Percentiles rank a stretch among this genome's conserved stretches.
phyloP scores from a whole-genome alignment of 1,140 invertebrate species.

The Dinoponera quadriceps region DNA sequence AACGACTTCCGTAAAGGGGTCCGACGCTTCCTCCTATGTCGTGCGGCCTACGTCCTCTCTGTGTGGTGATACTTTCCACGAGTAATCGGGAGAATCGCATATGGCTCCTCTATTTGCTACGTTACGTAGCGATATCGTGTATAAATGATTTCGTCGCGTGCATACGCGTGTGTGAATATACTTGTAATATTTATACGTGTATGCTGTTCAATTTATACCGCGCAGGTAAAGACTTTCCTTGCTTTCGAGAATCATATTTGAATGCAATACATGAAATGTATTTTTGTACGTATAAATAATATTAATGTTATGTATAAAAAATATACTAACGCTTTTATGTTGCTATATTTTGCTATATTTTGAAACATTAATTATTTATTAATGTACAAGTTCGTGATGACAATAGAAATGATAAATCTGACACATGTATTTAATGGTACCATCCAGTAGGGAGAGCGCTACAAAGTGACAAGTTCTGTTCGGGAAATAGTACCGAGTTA shows the following conservation, averaged over 20 bases:
- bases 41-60: constrained; percentile 5
- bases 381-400: background rate
- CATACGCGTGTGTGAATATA: background rate
- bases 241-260: too few species aligned
- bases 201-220: too few species aligned
- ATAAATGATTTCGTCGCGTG: background rate
- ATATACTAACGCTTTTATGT: background rate
- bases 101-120: background rate
- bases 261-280: too few species aligned
- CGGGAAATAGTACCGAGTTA: background rate
- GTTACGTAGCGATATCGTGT: background rate
- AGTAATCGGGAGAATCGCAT: background rate
- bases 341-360: background rate
- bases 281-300: too few species aligned
- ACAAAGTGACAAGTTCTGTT: background rate
- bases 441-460: background rate
- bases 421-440: background rate
- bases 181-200: too few species aligned
- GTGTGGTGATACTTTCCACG: background rate
- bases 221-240: too few species aligned
- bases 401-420: too few species aligned
- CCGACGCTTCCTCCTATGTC: background rate
- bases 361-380: background rate
- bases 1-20: background rate
- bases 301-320: background rate